Conservation (phyloP, 2,888 invertebrate species). For the Panzeria rudis region DNA sequence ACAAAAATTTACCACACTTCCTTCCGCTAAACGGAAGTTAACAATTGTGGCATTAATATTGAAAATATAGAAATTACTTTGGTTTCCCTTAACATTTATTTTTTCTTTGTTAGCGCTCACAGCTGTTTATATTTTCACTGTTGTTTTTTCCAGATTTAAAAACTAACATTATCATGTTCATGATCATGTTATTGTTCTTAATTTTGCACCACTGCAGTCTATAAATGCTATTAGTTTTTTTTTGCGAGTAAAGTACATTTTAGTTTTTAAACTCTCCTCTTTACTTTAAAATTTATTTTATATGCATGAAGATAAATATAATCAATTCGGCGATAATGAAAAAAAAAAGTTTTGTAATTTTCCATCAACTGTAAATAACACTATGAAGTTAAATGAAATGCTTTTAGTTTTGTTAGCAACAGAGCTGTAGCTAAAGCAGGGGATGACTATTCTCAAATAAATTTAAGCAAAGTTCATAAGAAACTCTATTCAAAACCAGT, state of each 20-base stretch:
- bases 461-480: neutral
- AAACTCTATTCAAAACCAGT: neutral
- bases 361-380: constrained; percentile 28
- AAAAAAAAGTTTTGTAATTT: constrained; percentile 43
- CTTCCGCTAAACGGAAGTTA: constrained; percentile 51
- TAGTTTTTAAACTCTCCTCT: neutral
- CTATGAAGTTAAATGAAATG: constrained; percentile 20
- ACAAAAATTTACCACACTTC: constrained; percentile 29
- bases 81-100: neutral
- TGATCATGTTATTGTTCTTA: neutral
- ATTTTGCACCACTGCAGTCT: neutral
- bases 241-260: neutral
- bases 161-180: neutral
- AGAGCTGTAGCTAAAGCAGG: neutral
- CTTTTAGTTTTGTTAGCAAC: neutral
- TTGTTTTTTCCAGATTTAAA: neutral
- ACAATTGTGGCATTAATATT: constrained; percentile 25
- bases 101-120: neutral
- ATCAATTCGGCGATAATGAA: constrained; percentile 57
- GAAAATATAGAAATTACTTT: neutral
- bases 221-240: constrained; percentile 15
- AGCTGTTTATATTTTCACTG: neutral
- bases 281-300: constrained; percentile 13
- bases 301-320: constrained; percentile 30
- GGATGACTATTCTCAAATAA: neutral